Base-by-base conservation (phyloP, 2,797 vertebrate genomes). In the Steatocranus sp. region DNA sequence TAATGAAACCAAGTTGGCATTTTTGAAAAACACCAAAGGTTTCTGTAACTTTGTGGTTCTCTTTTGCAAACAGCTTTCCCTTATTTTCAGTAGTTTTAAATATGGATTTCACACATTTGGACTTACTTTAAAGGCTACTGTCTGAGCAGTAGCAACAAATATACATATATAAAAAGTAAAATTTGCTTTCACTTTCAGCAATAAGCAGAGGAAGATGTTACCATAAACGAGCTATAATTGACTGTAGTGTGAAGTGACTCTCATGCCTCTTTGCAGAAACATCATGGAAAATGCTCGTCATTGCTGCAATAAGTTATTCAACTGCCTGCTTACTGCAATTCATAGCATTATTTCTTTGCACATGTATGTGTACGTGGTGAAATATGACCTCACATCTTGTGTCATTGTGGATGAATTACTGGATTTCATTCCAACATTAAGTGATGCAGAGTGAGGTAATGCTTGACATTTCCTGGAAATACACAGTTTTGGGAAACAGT, bases 311-410 rank as follows among this genome's bases (percentile, higher is more conserved):
- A 68, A 25, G 63, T 23, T 68, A 23, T 0, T 66, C 61, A 25
- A 6, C 20, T 10, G 20, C 63, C 36, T 17, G n/a, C 20, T 41
- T 41, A 68, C 63, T 7, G 12, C 36, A 68, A 10, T 68, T 41
- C 3, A 23, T 68, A 25, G 63, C 12, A 25, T 17, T 66, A 41
- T 68, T 23, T 68, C 36, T 41, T 25, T 41, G 36, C 36, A 41
- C n/a, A 3, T 23, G 12, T 6, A 23, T 14, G 61, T 23, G 58
- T 0, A 38, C 2, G 34, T 8, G 2, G 34, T 41, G 12, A 41
- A 18, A n/a, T n/a, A 38, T 66, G 61, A 38, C 61, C 61, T 23
- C 61, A 66, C 20, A 9, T 68, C 36, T 25, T 66, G 34, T 66
- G n/a, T 23, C 12, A 23, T 14, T 66, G 34, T 38, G 34, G 11